Conservation (phyloP, 2,797 vertebrate genomes). For the Gymnopithys bicolor region DNA sequence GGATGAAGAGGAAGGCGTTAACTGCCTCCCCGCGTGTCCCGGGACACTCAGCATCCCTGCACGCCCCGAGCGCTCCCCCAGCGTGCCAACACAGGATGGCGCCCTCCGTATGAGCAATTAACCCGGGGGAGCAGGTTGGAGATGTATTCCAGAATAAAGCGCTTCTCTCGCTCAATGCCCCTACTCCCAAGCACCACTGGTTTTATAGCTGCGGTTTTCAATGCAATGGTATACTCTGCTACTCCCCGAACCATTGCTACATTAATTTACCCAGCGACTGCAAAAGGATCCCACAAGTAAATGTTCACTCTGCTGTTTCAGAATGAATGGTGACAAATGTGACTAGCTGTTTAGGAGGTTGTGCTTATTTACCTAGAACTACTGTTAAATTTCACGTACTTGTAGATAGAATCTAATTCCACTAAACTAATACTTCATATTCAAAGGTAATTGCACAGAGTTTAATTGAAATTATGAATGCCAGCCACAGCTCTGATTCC, state of each 20-base stretch:
- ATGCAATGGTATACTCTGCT: neutral
- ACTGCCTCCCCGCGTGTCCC: neutral
- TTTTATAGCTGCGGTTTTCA: neutral
- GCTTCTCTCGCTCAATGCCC: neutral
- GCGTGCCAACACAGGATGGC: conserved; percentile 76
- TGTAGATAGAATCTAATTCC: neutral
- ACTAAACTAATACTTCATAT: neutral
- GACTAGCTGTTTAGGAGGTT: neutral
- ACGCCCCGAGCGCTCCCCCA: neutral
- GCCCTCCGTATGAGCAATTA: conserved; percentile 73
- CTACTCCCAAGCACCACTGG: neutral
- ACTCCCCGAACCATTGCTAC: neutral
- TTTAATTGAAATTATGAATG: neutral
- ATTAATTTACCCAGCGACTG: neutral
- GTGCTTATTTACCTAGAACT: neutral
- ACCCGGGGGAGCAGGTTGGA: neutral
- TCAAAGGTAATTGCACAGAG: neutral
- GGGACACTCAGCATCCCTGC: neutral
- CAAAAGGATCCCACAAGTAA: neutral
- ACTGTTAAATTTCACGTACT: neutral
- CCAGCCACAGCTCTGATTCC: neutral
- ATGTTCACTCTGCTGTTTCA: too few species aligned
- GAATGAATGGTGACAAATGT: neutral
- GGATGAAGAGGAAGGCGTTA: neutral
- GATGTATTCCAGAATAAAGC: neutral